Conservation (phyloP, 2,888 invertebrate species). For the Brenthis ino region DNA sequence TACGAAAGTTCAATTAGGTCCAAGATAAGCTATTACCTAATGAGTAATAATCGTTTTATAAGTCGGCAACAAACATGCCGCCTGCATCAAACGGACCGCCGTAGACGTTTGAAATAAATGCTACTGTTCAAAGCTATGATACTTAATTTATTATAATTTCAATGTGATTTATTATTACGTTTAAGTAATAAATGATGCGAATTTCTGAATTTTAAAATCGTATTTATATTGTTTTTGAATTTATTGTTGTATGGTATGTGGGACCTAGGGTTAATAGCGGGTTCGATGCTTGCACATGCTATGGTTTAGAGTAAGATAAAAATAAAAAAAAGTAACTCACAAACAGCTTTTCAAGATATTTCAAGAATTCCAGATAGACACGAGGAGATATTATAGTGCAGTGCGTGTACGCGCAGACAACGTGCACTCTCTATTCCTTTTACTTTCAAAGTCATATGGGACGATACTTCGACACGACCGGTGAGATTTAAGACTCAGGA, state of each 20-base stretch:
- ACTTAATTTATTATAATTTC: slow-evolving; percentile 12
- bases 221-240: not conserved
- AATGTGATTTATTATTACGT: slow-evolving; percentile 14
- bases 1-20: slow-evolving; percentile 29
- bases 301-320: too few relatives aligned
- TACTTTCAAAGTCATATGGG: too few relatives aligned
- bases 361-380: too few relatives aligned
- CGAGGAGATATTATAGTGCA: too few relatives aligned
- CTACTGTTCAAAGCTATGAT: slow-evolving; percentile 15
- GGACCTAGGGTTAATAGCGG: too few relatives aligned
- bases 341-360: too few relatives aligned
- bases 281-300: too few relatives aligned
- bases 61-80: slow-evolving; percentile 47
- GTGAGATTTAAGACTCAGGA: too few relatives aligned
- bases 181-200: slow-evolving; percentile 8
- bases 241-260: not conserved
- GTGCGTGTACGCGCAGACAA: too few relatives aligned
- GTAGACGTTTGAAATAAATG: not conserved
- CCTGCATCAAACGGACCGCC: slow-evolving; percentile 21
- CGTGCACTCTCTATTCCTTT: too few relatives aligned
- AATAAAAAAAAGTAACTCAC: too few relatives aligned
- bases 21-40: slow-evolving; percentile 30
- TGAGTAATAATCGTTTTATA: slow-evolving; percentile 56
- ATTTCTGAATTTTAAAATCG: not conserved
- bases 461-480: too few relatives aligned